These are phyloP conservation scores for Thunnus albacares DNA, from an alignment of 2,797 vertebrate genomes.

Conservation along the genomic window DNA sequence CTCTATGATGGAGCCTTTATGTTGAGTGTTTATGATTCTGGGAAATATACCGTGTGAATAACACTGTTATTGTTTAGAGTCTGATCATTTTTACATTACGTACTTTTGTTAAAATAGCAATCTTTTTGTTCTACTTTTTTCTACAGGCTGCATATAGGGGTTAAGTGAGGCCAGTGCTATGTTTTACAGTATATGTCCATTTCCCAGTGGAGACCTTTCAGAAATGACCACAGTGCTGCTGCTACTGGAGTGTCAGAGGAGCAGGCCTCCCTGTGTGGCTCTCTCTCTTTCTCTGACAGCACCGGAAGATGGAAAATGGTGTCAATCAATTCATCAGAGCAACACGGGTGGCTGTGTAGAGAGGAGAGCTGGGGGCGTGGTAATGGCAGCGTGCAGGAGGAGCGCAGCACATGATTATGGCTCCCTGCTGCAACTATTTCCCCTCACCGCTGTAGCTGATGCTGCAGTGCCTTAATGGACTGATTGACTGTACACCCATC, in stretches of 20 bases:
- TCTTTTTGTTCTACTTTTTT: neutral
- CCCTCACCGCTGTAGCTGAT: conserved; percentile 46
- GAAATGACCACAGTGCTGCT: conserved; percentile 64
- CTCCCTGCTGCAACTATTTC: conserved; percentile 67
- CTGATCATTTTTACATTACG: neutral
- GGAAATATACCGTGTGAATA: neutral
- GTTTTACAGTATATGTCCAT: conserved; percentile 30
- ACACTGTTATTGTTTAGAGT: conserved; percentile 5
- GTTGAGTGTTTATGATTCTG: neutral
- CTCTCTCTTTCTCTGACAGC: conserved; percentile 71
- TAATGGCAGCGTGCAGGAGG: conserved; percentile 66
- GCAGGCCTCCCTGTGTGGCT: conserved; percentile 61
- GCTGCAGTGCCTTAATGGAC: conserved; percentile 72
- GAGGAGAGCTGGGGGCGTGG: conserved; percentile 69
- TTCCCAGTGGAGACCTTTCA: conserved; percentile 57
- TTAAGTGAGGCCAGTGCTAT: conserved; percentile 36
- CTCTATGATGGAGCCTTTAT: conserved; percentile 28
- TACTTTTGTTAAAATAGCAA: neutral
- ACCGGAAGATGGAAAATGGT: conserved; percentile 85
- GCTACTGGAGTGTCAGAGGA: conserved; percentile 51
- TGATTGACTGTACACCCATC: conserved; percentile 43
- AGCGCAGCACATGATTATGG: conserved; percentile 71
- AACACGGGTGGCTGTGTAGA: conserved; percentile 76
- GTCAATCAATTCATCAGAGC: conserved; percentile 88
- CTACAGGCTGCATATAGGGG: conserved; percentile 15